phyloP scores from a whole-genome alignment of 2,888 invertebrate genomes.

The Rhopalosiphum nymphaeae region DNA sequence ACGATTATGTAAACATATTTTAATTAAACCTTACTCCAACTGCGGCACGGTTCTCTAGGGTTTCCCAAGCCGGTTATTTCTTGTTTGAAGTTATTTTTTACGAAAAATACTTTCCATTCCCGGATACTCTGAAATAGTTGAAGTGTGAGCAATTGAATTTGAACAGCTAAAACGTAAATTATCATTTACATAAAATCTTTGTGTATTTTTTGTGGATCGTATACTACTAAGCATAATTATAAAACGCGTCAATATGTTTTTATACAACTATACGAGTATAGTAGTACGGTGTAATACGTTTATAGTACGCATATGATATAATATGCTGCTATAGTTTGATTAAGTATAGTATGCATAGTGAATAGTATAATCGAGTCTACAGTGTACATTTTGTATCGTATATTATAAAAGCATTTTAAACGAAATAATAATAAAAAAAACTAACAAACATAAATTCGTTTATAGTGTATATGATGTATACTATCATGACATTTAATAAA shows the following conservation, averaged over 20 bases:
- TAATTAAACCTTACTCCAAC: constrained; percentile 37
- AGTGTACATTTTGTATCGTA: not conserved
- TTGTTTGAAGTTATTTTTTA: constrained; percentile 47
- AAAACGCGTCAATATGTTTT: not conserved
- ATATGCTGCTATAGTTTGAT: not conserved
- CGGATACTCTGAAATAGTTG: not conserved
- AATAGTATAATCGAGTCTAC: not conserved
- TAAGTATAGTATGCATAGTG: too few relatives aligned
- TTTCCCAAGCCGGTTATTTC: constrained; percentile 3
- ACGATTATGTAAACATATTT: constrained; percentile 61
- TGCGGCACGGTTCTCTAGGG: not conserved
- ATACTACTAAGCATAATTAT: not conserved
- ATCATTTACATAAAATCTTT: not conserved
- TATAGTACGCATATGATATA: not conserved
- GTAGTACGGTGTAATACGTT: not conserved
- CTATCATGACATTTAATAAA: not conserved
- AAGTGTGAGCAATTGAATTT: not conserved
- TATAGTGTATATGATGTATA: not conserved
- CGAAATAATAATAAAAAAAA: too few relatives aligned
- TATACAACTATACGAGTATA: not conserved
- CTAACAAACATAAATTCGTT: not conserved
- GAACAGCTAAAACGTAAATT: not conserved
- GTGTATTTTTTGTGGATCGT: not conserved
- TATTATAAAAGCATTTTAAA: not conserved
- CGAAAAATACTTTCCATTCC: not conserved